Evolutionary conservation across 2,113 vertebrate genomes (phyloP), one percentile per base, ranked within the genome.

Genomic region (Otolemur garnettii): DNA sequence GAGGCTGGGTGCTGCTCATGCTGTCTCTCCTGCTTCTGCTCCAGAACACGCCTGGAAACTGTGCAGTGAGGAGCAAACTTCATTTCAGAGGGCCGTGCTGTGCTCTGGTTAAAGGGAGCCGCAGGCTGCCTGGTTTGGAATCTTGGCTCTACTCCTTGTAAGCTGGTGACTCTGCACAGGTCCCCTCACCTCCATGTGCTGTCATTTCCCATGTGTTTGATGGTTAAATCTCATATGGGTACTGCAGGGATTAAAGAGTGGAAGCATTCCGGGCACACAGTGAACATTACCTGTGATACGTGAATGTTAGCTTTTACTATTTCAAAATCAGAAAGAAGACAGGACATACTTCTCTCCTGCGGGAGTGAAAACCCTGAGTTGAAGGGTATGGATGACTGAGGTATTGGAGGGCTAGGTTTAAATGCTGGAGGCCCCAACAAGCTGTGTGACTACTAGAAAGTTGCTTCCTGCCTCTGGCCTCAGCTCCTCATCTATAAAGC

Each of bases 81-180:
- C 17, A 7, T 42, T 81, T 75, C 57, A 11, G 83, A 74, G 28
- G 19, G 17, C 30, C 0, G 53, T 0, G 28, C 13, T 24, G n/a
- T 0, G 0, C 0, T 7, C 15, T 1, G 50, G 28, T 7, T n/a
- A 45, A 10, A 3, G 62, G 22, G 66, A 4, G 22, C 45, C 19
- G 1, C 3, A 11, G 83, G 3, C 38, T 1, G 11, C 2, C 38
- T 38, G 22, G 35, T 11, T 4, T 74, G 69, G 53, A 21, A 13
- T 33, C 62, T 2, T 1, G 7, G 60, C 55, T 66, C 55, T 7
- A 35, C 50, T 17, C 5, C 86, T 21, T 17, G 17, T 28, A 22
- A 81, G 33, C 45, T 71, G 64, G 68, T 15, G 22, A 30, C n/a
- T 38, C 72, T 11, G 4, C 60, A 45, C 79, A 64, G 90, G 14